Evolutionary conservation across 2,888 invertebrate species (phyloP), one percentile per base, ranked within the genome.

Genomic region (Tiliacea citrago): DNA sequence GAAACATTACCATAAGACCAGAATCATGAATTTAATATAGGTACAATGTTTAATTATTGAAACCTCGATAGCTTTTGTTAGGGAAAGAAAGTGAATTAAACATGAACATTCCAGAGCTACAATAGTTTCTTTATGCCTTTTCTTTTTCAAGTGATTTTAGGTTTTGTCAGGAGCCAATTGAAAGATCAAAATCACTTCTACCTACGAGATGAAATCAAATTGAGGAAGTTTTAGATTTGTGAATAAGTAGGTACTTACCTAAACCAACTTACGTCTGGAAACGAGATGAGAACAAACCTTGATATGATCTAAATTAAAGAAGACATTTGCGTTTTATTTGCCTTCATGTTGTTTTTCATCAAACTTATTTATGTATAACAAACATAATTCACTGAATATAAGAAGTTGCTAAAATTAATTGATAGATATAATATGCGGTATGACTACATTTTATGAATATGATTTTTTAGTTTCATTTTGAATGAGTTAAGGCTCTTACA

Each of bases 1-100:
- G 81, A 35, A 66, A 66, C 69, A 86, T 85, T 83, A 79, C 65
- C 78, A 72, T 82, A 79, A 75, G 57, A 58, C 60, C 57, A 57
- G 62, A 70, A 77, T 68, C 67, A 47, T 76, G 71, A 81, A 71
- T 68, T 75, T 71, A 57, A 62, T 81, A 42, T 35, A 62, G 66
- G 58, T 72, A 70, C 47, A 67, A 61, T 73, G 66, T 69, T 69
- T 69, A 69, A 76, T 72, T 84, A 79, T 74, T 69, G 35, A 72
- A 76, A 58, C 8, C 29, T 53, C 8, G 47, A 80, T 29, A 45
- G 35, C 70, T 70, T 58, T 53, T 62, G 49, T 75, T 47, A 51
- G 21, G 5, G 8, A 35, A 2, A 53, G 39, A 55, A 55, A 61
- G 16, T 62, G n/a, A 57, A 62, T 45, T 55, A 13, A 66, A 47